These are phyloP conservation scores for Oeneis ivallda DNA, from an alignment of 2,888 invertebrate genomes.

Conservation along the genomic window DNA sequence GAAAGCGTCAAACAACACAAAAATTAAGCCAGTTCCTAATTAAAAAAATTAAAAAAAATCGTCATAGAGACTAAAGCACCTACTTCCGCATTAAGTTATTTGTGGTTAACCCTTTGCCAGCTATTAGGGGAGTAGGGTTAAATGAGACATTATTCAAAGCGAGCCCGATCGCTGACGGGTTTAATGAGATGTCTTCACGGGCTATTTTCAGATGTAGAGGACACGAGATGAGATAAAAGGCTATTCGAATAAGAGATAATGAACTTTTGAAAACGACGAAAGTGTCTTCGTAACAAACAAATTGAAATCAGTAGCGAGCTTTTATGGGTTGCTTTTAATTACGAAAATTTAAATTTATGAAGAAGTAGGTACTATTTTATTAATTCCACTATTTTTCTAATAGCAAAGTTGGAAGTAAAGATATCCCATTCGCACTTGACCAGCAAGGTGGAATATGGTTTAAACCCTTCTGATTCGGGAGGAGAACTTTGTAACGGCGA, in stretches of 20 bases:
- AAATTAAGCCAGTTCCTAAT: conserved; percentile 81
- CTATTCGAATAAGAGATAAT: conserved; percentile 43
- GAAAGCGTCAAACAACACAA: conserved; percentile 57
- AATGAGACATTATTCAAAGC: conserved; percentile 80
- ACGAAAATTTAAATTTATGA: too few relatives aligned
- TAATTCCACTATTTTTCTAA: too few relatives aligned
- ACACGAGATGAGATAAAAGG: conserved; percentile 41
- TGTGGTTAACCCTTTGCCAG: conserved; percentile 78
- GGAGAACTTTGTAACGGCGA: too few relatives aligned
- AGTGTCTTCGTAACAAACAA: conserved; percentile 25
- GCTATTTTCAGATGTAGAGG: conserved; percentile 73
- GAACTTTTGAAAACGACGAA: conserved; percentile 37
- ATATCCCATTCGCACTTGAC: too few relatives aligned
- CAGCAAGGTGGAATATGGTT: too few relatives aligned
- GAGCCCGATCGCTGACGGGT: conserved; percentile 64
- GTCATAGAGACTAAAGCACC: conserved; percentile 58
- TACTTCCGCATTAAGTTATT: conserved; percentile 78
- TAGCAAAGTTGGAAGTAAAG: too few relatives aligned
- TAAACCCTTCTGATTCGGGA: too few relatives aligned
- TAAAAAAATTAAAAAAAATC: conserved; percentile 76
- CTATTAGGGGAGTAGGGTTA: conserved; percentile 79
- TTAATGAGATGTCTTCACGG: conserved; percentile 78
- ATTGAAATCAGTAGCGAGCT: conserved; percentile 23
- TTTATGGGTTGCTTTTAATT: neutral
- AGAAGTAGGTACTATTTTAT: neutral